A percentile compares a stretch with the other conserved stretches of the same genome.
phyloP scores from a whole-genome alignment of 2,797 vertebrate species.

The Sternotherus odoratus region DNA sequence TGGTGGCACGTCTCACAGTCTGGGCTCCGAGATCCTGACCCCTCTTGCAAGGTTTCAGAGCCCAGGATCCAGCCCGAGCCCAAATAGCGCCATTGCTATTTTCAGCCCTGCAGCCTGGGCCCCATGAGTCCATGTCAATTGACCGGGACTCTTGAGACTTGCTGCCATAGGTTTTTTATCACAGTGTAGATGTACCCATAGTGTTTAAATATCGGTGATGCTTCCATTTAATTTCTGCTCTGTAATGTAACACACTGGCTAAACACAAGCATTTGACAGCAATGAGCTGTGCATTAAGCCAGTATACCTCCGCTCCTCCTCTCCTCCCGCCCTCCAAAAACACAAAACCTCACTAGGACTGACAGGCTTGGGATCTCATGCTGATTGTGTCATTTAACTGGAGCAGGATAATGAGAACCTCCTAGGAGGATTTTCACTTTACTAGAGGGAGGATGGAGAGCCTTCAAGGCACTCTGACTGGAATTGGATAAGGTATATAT shows the following conservation, averaged over 20 bases:
- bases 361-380: slow-evolving; percentile 12
- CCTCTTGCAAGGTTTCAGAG: neutral
- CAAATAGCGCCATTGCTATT: neutral
- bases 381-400: slow-evolving; percentile 76
- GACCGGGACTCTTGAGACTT: neutral
- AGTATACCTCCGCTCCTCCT: neutral
- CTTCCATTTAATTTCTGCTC: neutral
- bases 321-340: neutral
- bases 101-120: neutral
- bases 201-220: neutral
- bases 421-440: slow-evolving; percentile 70
- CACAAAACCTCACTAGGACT: neutral
- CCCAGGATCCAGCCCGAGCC: neutral
- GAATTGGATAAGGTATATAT: neutral
- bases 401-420: slow-evolving; percentile 67
- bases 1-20: neutral
- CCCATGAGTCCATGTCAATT: neutral
- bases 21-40: neutral
- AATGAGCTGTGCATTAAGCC: slow-evolving; percentile 52
- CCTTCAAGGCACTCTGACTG: neutral
- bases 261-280: slow-evolving; percentile 2
- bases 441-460: slow-evolving; percentile 33
- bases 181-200: neutral
- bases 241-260: neutral
- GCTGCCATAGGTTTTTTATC: neutral